A percentile compares a stretch with the other conserved stretches of the same genome.
Evolutionary conservation across 2,797 vertebrate genomes (phyloP).

Genomic region (Urophycis tenuis): DNA sequence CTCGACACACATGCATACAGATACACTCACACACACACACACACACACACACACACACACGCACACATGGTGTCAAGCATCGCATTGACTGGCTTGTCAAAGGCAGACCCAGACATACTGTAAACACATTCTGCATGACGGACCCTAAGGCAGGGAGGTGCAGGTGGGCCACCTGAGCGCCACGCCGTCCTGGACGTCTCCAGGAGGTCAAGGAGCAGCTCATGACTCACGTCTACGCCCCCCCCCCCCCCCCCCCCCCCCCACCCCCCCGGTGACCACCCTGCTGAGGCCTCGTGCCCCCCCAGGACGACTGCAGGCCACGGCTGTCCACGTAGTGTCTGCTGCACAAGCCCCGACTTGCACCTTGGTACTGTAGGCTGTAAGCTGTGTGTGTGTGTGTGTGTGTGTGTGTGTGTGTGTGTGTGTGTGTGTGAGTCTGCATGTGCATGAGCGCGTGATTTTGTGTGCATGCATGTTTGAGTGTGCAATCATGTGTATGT

Average conservation of each 20-base stretch:
- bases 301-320: background rate
- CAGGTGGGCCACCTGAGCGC: background rate
- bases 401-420: background rate
- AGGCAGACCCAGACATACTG: no score
- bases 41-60: background rate
- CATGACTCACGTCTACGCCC: background rate
- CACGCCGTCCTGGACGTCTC: background rate
- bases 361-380: background rate
- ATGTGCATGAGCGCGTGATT: background rate
- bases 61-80: background rate
- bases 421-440: background rate
- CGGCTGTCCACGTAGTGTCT: background rate
- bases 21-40: constrained; percentile 1
- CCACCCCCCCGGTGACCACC: background rate
- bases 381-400: background rate
- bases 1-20: background rate
- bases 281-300: background rate
- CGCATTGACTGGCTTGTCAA: no score
- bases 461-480: background rate
- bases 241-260: background rate
- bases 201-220: background rate
- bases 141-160: no score
- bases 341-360: background rate
- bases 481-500: background rate
- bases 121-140: no score